A percentile compares a stretch with the other conserved stretches of the same genome.
phyloP scores from a whole-genome alignment of 2,888 invertebrate species.

The Polymixis lichenea region DNA sequence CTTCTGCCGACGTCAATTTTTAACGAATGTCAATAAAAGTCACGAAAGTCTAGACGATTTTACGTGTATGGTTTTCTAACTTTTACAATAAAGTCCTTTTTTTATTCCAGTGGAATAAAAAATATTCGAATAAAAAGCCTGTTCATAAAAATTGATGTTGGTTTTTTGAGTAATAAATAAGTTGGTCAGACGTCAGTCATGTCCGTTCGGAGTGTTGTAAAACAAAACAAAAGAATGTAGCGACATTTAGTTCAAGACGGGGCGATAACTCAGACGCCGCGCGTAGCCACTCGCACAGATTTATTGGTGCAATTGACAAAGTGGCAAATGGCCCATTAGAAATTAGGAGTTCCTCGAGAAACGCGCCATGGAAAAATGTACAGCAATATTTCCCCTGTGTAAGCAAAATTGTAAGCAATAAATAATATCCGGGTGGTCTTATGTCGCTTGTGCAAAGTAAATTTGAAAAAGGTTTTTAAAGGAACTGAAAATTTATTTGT shows the following conservation, averaged over 20 bases:
- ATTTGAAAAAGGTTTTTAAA: slow-evolving; percentile 64
- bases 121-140: slow-evolving; percentile 29
- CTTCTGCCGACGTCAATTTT: slow-evolving; percentile 68
- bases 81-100: slow-evolving; percentile 57
- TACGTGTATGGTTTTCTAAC: slow-evolving; percentile 61
- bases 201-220: slow-evolving; percentile 59
- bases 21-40: slow-evolving; percentile 64
- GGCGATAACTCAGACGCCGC: slow-evolving; percentile 83
- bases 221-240: slow-evolving; percentile 86
- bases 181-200: slow-evolving; percentile 55
- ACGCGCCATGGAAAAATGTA: slow-evolving; percentile 85
- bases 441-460: slow-evolving; percentile 66
- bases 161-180: slow-evolving; percentile 37
- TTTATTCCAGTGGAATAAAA: slow-evolving; percentile 38
- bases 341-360: slow-evolving; percentile 87
- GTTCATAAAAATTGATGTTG: slow-evolving; percentile 27
- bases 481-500: slow-evolving; percentile 54
- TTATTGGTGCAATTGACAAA: slow-evolving; percentile 91
- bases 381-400: slow-evolving; percentile 86
- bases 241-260: slow-evolving; percentile 84
- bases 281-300: slow-evolving; percentile 83
- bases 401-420: slow-evolving; percentile 88
- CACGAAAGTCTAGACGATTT: slow-evolving; percentile 63
- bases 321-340: slow-evolving; percentile 91
- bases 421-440: slow-evolving; percentile 80